Evolutionary conservation across 2,888 invertebrate genomes (phyloP), one percentile per base, ranked within the genome.

Genomic region (Ophion ventricosus): DNA sequence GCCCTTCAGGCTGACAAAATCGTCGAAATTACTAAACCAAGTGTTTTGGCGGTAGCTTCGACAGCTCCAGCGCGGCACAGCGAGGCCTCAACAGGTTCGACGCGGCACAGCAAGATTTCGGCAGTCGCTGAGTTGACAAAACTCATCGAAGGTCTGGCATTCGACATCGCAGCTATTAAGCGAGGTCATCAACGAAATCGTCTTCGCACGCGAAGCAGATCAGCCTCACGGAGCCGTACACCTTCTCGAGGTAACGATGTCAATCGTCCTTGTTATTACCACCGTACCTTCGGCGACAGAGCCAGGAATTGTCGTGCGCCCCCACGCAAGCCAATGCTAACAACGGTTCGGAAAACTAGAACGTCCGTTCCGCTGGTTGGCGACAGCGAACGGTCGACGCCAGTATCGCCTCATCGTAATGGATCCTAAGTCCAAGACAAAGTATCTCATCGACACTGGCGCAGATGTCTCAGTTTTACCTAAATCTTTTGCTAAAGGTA

Each of bases 381-480:
- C 82, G 74, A 66, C 66, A 17, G 56, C 29, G 43, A 43, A 76
- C 82, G 75, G 72, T 63, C 0, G 23, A n/a, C 57, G 43, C 23
- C 57, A 64, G 40, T 66, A 20, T 35, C 76, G 84, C 61, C 82
- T 82, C 0, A 49, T 64, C 0, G 29, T 84, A 0, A 17, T 20
- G 2, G 84, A 84, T 25, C 14, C 2, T n/a, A 69, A n/a, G 5
- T 49, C 82, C 0, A 61, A 35, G 14, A 7, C 43, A 14, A 8
- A 49, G 0, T 85, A 72, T n/a, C 63, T 80, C 0, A 35, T 85
- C 11, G 85, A 85, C 14, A 82, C 82, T 0, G 82, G 77, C 0
- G 79, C 85, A 0, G 80, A 84, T 11, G 5, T 84, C 1, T 84
- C 79, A 2, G 76, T 80, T 11, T 11, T 78, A 0, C 78, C 78